Evolutionary conservation across 23 tunicate genomes (phyloP).

Genomic region (Halocynthia aurantium): DNA sequence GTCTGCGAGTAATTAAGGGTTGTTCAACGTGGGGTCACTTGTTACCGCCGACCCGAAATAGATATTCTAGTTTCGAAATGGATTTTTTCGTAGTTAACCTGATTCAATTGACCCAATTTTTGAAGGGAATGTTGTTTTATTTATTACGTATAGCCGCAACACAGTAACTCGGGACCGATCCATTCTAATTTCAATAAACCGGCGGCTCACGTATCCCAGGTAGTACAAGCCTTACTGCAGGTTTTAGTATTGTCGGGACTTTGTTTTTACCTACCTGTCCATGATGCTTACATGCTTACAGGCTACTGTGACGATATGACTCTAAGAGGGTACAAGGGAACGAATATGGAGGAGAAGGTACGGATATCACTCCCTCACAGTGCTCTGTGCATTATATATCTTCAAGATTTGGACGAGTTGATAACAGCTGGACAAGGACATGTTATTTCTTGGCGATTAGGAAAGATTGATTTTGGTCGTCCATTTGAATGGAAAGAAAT

Average conservation of each 20-base stretch:
- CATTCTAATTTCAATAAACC: too few relatives aligned
- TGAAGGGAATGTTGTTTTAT: too few relatives aligned
- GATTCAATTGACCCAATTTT: too few relatives aligned
- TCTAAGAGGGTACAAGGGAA: constrained; percentile 46
- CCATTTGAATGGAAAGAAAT: constrained; percentile 53
- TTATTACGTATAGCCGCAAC: too few relatives aligned
- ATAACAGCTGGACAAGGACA: constrained; percentile 62
- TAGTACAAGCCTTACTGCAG: too few relatives aligned
- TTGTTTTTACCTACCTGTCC: not conserved
- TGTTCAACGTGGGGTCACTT: too few relatives aligned
- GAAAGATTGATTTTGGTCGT: constrained; percentile 41
- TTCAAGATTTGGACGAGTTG: constrained; percentile 65
- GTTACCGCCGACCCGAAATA: too few relatives aligned
- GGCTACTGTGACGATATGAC: constrained; percentile 78
- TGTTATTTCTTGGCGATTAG: constrained; percentile 46
- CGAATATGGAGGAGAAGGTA: constrained; percentile 45
- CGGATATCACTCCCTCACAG: constrained; percentile 28
- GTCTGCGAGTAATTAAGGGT: too few relatives aligned
- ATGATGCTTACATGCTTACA: not conserved
- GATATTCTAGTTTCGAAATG: too few relatives aligned
- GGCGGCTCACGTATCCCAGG: too few relatives aligned
- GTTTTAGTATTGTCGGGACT: not conserved
- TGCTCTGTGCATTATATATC: constrained; percentile 43
- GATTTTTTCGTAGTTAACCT: too few relatives aligned
- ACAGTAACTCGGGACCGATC: too few relatives aligned